These are phyloP conservation scores for Emys orbicularis DNA, from an alignment of 2,797 vertebrate species.

Conservation along the genomic window DNA sequence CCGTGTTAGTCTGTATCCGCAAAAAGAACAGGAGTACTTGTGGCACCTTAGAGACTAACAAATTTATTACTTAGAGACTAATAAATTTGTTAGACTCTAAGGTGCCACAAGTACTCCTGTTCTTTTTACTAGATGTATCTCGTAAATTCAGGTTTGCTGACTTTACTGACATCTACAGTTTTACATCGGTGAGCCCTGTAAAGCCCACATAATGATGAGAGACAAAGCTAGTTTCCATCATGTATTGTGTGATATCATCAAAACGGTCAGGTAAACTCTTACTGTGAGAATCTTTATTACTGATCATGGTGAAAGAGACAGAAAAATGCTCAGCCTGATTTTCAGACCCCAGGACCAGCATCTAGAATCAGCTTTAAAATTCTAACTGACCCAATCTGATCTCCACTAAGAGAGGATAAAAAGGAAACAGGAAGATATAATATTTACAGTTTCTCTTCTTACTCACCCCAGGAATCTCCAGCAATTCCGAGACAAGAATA, in stretches of 20 bases:
- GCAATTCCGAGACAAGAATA: slow-evolving; percentile 84
- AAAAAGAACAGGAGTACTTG: no score
- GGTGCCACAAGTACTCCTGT: no score
- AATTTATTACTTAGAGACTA: no score
- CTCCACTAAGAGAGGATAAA: not conserved
- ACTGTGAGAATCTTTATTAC: not conserved
- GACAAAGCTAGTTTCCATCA: not conserved
- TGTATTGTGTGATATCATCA: not conserved
- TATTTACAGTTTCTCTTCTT: not conserved
- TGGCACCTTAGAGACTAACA: no score
- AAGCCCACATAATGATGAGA: not conserved
- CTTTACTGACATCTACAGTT: not conserved
- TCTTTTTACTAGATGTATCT: not conserved
- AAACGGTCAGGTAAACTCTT: not conserved
- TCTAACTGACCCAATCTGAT: accelerated
- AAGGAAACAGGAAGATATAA: not conserved
- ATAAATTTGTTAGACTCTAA: no score
- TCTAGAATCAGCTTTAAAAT: not conserved
- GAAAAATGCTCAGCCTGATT: not conserved
- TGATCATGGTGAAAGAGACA: not conserved
- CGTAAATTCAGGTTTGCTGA: not conserved
- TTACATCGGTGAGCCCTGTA: not conserved
- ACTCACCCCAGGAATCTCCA: slow-evolving; percentile 90
- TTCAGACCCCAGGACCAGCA: not conserved
- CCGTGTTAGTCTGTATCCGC: no score